Evolutionary conservation across 2,797 vertebrate genomes (phyloP).

Genomic region (Tamandua tetradactyla): DNA sequence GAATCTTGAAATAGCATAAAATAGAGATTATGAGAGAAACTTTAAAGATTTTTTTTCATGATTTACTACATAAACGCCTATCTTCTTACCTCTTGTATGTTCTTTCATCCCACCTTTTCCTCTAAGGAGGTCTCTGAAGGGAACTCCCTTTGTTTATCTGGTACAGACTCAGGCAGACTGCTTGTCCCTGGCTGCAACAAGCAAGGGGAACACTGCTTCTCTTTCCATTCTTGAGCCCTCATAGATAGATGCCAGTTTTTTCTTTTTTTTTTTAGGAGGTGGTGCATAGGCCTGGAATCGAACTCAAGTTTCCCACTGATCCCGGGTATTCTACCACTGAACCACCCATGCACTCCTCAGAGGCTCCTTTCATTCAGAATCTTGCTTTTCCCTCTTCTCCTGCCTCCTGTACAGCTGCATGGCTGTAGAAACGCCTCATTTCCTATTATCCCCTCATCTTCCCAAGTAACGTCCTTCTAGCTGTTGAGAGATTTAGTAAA

Average conservation of each 20-base stretch:
- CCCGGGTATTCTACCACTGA: too few relatives aligned
- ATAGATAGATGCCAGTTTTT: too few relatives aligned
- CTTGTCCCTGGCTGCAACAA: background rate
- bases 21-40: conserved; percentile 13
- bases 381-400: background rate
- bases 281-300: too few relatives aligned
- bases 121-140: conserved; percentile 5
- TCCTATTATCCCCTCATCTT: background rate
- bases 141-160: background rate
- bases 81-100: background rate
- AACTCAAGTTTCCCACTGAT: too few relatives aligned
- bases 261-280: too few relatives aligned
- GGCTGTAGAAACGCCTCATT: background rate
- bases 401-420: background rate
- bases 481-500: background rate
- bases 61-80: background rate
- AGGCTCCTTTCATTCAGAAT: background rate
- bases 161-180: background rate
- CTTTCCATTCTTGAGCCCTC: background rate
- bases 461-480: background rate
- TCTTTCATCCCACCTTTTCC: conserved; percentile 7
- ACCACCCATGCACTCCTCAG: too few relatives aligned
- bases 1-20: conserved; percentile 19
- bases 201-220: background rate
- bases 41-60: background rate